Evolutionary conservation across 2,113 vertebrate species (phyloP), one percentile per base, ranked within the genome.

Genomic region (Brachirus orientalis): DNA sequence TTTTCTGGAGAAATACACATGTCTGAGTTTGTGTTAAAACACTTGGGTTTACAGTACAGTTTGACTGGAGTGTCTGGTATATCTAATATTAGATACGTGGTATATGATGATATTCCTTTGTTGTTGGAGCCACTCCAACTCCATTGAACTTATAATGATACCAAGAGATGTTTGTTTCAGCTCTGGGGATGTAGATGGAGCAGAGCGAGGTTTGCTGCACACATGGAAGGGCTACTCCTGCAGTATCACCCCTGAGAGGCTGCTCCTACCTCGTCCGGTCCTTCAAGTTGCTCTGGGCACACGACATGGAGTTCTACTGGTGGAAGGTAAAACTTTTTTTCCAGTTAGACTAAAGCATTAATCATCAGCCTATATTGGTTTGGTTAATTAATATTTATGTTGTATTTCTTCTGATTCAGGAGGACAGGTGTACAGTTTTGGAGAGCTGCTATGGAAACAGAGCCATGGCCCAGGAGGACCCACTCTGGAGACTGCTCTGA

Each of bases 341-440:
- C 28, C 28, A 28, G 6, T 28, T 28, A 4, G 28, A 28, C 28
- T 28, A 28, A 28, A 28, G 28, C 28, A 28, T 16, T 9, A 7
- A 40, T 40, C 38, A 40, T 40, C 11, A 40, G 9, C 9, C 38
- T 40, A 40, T 28, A 28, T 28, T 28, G 28, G 28, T 28, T 28
- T 28, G 28, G 28, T 28, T 28, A 2, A 4, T 28, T 4, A 28
- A 28, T 28, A 28, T 28, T 6, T 28, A 6, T 28, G 28, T 28
- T 28, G 28, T 10, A 43, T 43, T 12, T 12, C 11, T 40, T 18
- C n/a, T 0, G 6, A 2, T 60, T 62, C 70, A 99, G 98, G 94
- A 50, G 97, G 97, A 28, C 94, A 95, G 52, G 96, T 99, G 54
- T 98, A 95, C 87, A 99, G 96, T 79, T 96, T 97, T 8, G 98